A percentile compares a stretch with the other conserved stretches of the same genome.
phyloP scores from a whole-genome alignment of 2,797 vertebrate species.

The Phylloscopus collybita region DNA sequence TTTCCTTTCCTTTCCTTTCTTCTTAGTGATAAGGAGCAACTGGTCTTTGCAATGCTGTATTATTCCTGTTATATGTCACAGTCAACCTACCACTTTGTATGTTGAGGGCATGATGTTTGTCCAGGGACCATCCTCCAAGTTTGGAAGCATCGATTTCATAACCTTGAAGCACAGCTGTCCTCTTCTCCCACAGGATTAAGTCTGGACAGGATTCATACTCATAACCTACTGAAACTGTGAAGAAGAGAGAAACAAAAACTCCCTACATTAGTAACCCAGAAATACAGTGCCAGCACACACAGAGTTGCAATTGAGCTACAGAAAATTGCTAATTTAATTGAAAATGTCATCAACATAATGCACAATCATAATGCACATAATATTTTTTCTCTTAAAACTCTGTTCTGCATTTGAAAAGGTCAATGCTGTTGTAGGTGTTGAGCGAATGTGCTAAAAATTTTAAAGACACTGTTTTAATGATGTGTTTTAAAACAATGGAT shows the following conservation, averaged over 20 bases:
- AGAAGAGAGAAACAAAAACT: background rate
- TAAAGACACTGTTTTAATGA: background rate
- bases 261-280: background rate
- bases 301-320: background rate
- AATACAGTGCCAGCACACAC: background rate
- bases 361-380: background rate
- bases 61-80: background rate
- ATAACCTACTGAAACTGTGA: slow-evolving; percentile 93
- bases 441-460: slow-evolving; percentile 1
- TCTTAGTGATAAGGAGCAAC: background rate
- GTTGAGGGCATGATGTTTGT: slow-evolving; percentile 96
- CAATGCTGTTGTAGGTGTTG: background rate
- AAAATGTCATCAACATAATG: background rate
- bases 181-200: slow-evolving; percentile 97
- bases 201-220: slow-evolving; percentile 99
- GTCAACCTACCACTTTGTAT: slow-evolving; percentile 91
- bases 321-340: background rate
- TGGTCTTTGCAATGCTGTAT: background rate
- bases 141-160: slow-evolving; percentile 94
- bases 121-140: slow-evolving; percentile 94
- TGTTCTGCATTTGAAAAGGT: slow-evolving; percentile 4
- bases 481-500: background rate
- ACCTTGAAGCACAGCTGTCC: slow-evolving; percentile 93
- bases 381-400: slow-evolving; percentile 9
- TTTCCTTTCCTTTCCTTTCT: background rate